phyloP scores from a whole-genome alignment of 1,140 invertebrate species.

The Goniozus legneri region DNA sequence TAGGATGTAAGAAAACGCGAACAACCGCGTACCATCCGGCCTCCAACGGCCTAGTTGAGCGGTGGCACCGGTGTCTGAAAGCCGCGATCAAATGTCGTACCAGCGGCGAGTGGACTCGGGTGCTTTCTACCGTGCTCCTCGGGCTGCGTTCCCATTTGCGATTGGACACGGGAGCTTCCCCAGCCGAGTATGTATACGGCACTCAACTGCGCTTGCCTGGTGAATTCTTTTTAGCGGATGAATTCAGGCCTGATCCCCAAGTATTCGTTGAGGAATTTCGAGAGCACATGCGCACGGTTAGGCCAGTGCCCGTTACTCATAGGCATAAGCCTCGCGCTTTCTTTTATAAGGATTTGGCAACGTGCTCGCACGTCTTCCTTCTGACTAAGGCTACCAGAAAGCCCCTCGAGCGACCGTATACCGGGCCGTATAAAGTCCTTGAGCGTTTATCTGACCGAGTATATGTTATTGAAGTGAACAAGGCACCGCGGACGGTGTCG shows the following conservation, averaged over 20 bases:
- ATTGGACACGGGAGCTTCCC: slow-evolving; percentile 23
- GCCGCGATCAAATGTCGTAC: slow-evolving; percentile 15
- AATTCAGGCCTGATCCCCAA: not conserved
- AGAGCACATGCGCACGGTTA: not conserved
- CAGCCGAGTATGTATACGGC: slow-evolving; percentile 28
- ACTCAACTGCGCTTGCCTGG: slow-evolving; percentile 23
- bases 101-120: slow-evolving; percentile 6
- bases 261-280: slow-evolving; percentile 3
- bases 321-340: slow-evolving; percentile 10
- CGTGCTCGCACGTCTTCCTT: slow-evolving; percentile 21
- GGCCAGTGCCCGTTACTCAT: not conserved
- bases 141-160: slow-evolving; percentile 16
- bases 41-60: slow-evolving; percentile 35
- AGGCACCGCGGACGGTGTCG: slow-evolving; percentile 20
- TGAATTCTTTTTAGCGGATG: slow-evolving; percentile 8
- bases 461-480: slow-evolving; percentile 27
- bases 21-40: slow-evolving; percentile 31
- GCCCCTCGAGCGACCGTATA: slow-evolving; percentile 15
- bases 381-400: slow-evolving; percentile 1
- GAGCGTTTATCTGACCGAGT: slow-evolving; percentile 21
- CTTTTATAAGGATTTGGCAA: slow-evolving; percentile 23
- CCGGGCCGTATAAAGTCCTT: slow-evolving; percentile 27
- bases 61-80: slow-evolving; percentile 34
- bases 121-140: slow-evolving; percentile 22
- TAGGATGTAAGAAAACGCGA: slow-evolving; percentile 10